Evolutionary conservation across 2,888 invertebrate genomes (phyloP).

Genomic region (Dichetophora obliterata): DNA sequence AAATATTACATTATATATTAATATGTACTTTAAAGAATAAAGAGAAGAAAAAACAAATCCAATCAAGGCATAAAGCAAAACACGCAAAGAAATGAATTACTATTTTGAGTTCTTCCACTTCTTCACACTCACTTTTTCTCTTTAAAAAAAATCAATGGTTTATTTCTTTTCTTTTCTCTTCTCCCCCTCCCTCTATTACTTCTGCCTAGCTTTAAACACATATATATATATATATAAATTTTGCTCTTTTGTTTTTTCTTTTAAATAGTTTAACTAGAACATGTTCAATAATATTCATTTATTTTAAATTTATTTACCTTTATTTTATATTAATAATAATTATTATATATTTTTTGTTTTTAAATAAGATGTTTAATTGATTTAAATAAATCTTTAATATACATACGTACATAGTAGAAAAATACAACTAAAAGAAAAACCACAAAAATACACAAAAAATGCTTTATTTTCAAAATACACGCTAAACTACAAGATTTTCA

Average conservation of each 20-base stretch:
- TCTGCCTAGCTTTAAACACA: conserved; percentile 33
- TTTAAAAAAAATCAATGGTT: background rate
- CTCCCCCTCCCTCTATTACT: conserved; percentile 4
- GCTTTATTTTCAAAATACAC: conserved; percentile 39
- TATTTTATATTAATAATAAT: conserved; percentile 28
- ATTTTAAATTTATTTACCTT: conserved; percentile 31
- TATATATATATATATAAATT: conserved; percentile 10
- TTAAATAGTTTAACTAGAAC: conserved; percentile 19
- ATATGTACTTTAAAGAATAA: conserved; percentile 21
- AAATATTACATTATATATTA: conserved; percentile 35
- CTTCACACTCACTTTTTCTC: background rate
- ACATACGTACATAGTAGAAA: conserved; percentile 42
- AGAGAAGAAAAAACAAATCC: background rate
- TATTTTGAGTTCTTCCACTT: conserved; percentile 27
- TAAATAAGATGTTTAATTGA: conserved; percentile 43
- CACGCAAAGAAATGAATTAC: conserved; percentile 22
- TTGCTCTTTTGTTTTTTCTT: conserved; percentile 32
- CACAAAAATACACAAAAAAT: conserved; percentile 6
- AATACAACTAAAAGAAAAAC: conserved; percentile 39
- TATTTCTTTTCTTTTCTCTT: background rate
- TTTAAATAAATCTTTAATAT: conserved; percentile 41
- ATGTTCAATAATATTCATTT: conserved; percentile 32
- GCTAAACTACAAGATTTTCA: conserved; percentile 1
- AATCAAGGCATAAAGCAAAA: background rate
- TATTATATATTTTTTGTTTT: conserved; percentile 45